Evolutionary conservation across 1,140 invertebrate genomes (phyloP), one percentile per base, ranked within the genome.

Genomic region (Drosophila suzukii): DNA sequence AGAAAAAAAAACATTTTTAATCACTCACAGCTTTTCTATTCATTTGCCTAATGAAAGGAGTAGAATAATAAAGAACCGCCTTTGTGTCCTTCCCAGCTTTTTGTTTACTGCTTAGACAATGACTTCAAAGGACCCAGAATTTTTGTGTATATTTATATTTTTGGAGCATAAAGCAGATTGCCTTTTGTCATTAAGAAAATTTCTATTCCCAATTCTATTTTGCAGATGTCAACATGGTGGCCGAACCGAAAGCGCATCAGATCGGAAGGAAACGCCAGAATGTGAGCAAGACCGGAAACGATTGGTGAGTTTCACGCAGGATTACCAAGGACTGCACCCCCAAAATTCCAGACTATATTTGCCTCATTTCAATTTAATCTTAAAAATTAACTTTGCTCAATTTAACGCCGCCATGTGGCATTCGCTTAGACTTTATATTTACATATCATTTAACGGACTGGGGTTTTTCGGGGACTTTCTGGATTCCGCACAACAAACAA

Each of bases 231-330:
- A 97, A 97, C 93, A 96, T 97, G 95, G 96, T 97, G 41, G 96
- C 96, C 17, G 96, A 97, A 91, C 96, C 96, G 32, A 97, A 97
- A 92, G 95, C 96, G 49, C 96, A 97, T 92, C 96, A 97, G 93
- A 96, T 96, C 54, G 96, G 96, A 70, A 93, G 96, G 74, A 97
- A 97, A 91, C 93, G 96, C 66, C 96, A 96, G 91, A 96, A 96
- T 92, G 94, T 96, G 66, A 94, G 95, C 72, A 96, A 96, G 94
- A 96, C 96, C 43, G 96, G 95, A 91, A 96, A 96, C 92, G 96
- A 96, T 90, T 96, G 96, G 96, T 96, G 91, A 95, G 95, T 94
- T 17, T 11, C 6, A 11, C 10, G 3, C 38, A 10, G 27, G 34
- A 39, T 41, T 51, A 61, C 36, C 24, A 30, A 30, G 11, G 12